These are phyloP conservation scores for Tauraco hartlaubi DNA, from an alignment of 2,797 vertebrate genomes.

Conservation along the genomic window DNA sequence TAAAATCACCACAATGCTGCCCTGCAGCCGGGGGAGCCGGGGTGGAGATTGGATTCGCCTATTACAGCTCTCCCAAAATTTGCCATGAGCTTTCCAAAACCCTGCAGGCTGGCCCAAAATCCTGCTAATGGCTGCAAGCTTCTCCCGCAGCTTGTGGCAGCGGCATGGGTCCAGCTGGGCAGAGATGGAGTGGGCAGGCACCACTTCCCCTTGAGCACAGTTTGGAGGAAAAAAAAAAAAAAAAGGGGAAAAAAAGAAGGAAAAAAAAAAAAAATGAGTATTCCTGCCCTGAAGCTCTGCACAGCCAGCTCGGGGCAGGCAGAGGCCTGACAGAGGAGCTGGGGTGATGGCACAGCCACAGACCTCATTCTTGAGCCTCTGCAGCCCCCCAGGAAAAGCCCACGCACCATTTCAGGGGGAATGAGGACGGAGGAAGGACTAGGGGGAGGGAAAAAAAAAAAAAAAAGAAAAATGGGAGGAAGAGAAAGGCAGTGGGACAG, in stretches of 20 bases:
- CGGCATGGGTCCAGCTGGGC: rapidly evolving
- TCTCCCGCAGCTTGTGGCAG: not conserved
- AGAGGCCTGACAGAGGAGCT: rapidly evolving
- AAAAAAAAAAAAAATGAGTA: not conserved
- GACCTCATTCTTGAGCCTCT: not conserved
- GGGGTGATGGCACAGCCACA: not conserved
- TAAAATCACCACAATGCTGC: not conserved
- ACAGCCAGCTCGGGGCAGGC: not conserved
- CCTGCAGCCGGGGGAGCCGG: not conserved
- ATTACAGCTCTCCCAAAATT: not conserved
- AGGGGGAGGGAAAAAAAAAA: no score
- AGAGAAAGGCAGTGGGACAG: not conserved
- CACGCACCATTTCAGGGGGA: not conserved
- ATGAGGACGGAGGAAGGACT: not conserved
- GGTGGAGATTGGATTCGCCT: not conserved
- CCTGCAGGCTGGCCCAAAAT: not conserved
- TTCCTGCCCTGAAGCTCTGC: not conserved
- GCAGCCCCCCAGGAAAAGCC: not conserved
- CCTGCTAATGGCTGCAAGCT: not conserved
- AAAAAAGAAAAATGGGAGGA: not conserved
- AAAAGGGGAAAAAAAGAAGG: no score
- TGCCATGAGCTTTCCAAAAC: not conserved
- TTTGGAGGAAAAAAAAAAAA: not conserved
- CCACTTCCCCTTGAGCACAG: not conserved
- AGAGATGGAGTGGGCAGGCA: not conserved